Conservation (phyloP, 1,140 invertebrate species). For the Drosophila elegans region DNA sequence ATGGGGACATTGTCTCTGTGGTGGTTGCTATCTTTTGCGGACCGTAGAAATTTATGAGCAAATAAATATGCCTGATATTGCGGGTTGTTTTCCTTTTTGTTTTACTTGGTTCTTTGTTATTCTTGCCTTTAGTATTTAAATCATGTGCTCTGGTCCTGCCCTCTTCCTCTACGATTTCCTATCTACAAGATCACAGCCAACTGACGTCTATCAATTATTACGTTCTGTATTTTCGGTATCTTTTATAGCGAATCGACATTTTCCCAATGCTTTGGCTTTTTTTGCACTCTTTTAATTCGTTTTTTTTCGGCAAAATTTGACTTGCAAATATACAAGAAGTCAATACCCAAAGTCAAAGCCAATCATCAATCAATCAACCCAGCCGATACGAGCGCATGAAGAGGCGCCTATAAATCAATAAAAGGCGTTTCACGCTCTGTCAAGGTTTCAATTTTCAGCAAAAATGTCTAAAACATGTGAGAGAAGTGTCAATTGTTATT, state of each 20-base stretch:
- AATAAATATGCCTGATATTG: constrained; percentile 60
- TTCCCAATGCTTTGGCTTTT: constrained; percentile 17
- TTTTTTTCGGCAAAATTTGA: constrained; percentile 50
- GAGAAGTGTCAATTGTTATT: constrained; percentile 44
- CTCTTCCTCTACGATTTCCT: constrained; percentile 4
- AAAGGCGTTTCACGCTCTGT: constrained; percentile 63
- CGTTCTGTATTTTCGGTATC: constrained; percentile 32
- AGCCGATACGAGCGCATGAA: constrained; percentile 18
- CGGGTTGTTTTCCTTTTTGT: constrained; percentile 32
- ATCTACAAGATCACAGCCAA: constrained; percentile 56
- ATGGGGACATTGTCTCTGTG: constrained; percentile 34
- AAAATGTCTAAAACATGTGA: constrained; percentile 19
- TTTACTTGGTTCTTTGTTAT: constrained; percentile 65
- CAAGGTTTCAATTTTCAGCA: constrained; percentile 52
- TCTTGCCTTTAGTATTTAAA: constrained; percentile 68
- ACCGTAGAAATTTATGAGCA: constrained; percentile 63
- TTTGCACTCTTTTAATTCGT: constrained; percentile 15
- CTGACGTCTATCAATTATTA: constrained; percentile 79
- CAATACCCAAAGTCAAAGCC: constrained; percentile 70
- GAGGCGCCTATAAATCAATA: constrained; percentile 69
- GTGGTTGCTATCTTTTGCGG: constrained; percentile 36
- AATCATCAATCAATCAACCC: constrained; percentile 65
- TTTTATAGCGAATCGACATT: constrained; percentile 16
- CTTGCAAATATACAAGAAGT: constrained; percentile 64
- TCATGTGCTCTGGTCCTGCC: constrained; percentile 67